Base-by-base conservation (phyloP, 2,888 invertebrate genomes). In the Venusia cambrica region DNA sequence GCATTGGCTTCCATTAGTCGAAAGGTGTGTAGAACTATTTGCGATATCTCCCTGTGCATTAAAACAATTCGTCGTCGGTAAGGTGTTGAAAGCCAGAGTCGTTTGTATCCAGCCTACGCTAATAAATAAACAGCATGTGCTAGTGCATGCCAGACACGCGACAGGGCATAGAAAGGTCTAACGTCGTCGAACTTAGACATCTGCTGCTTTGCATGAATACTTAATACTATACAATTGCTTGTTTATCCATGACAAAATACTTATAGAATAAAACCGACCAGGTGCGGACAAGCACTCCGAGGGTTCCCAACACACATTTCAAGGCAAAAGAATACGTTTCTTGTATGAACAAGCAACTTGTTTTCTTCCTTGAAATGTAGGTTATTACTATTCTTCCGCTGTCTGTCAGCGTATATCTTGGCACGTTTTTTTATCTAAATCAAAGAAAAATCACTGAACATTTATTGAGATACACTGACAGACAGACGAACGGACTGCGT, bases 151-250 rank as follows among this genome's bases (percentile, higher is more conserved):
- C 42, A 44, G 55, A 67, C 78, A 73, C 77, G 74, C 73, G 79
- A 74, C 73, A 67, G 42, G 33, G 51, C 58, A 61, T 62, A 70
- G 62, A 83, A 81, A 84, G 83, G 83, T 83, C 83, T 69, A 70
- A 75, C 66, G 83, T 73, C 81, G 65, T 58, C 65, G 84, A 78
- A 76, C 83, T 58, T 42, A 34, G 39, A 51, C 84, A 84, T 73
- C 84, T 84, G 84, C 74, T 55, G 45, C 37, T 51, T 60, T 61
- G 56, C 56, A 58, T 64, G 24, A 43, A 45, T 45, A 47, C 40
- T 29, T 33, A 8, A 39, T 42, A 22, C 33, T 17, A 31, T 24
- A 37, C 41, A 38, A 38, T 24, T 24, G 21, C 17, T 35, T 14
- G 27, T 28, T 43, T 36, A 29, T 27, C 18, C 5, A 24, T n/a